Evolutionary conservation across 2,888 invertebrate species (phyloP).

Genomic region (Cyclophora albipunctata): DNA sequence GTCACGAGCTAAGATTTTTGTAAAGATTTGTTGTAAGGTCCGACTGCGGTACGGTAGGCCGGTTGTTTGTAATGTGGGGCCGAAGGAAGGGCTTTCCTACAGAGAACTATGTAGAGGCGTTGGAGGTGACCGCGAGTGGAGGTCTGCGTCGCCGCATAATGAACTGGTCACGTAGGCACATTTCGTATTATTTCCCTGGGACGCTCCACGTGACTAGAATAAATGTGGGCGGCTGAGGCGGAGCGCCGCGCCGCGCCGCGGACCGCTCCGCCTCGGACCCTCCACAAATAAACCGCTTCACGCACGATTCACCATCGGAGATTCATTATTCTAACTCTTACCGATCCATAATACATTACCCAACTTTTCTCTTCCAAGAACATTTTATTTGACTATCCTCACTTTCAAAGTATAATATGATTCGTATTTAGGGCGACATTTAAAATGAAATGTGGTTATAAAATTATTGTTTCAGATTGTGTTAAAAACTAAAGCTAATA

Average conservation of each 20-base stretch:
- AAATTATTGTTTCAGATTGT: neutral
- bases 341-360: conserved; percentile 52
- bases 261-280: conserved; percentile 53
- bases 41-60: conserved; percentile 32
- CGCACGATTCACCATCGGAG: conserved; percentile 69
- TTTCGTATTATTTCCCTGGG: conserved; percentile 76
- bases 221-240: conserved; percentile 45
- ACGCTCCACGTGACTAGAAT: conserved; percentile 72
- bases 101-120: conserved; percentile 14
- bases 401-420: too few relatives aligned
- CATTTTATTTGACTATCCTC: conserved; percentile 32
- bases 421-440: too few relatives aligned
- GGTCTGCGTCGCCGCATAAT: conserved; percentile 64
- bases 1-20: conserved; percentile 25
- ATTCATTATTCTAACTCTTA: conserved; percentile 72
- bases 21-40: too few relatives aligned
- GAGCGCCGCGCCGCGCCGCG: conserved; percentile 40
- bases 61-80: conserved; percentile 48
- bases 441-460: neutral
- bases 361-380: conserved; percentile 34
- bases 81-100: conserved; percentile 29
- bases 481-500: too few relatives aligned
- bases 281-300: conserved; percentile 74
- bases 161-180: conserved; percentile 75
- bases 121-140: conserved; percentile 46